Conservation (phyloP, 2,888 invertebrate genomes). For the Cistogaster globosa region DNA sequence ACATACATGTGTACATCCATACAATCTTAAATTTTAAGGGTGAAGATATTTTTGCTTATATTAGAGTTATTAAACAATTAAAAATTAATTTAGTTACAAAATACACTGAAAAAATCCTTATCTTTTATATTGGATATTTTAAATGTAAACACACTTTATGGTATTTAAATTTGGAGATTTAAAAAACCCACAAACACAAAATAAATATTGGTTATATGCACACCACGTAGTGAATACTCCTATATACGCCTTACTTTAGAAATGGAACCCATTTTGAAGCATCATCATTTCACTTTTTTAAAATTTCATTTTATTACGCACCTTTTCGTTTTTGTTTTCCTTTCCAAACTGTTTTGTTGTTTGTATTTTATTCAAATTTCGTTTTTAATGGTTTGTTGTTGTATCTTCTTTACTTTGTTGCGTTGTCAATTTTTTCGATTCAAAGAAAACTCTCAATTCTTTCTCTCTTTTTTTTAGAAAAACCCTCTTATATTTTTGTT, state of each 20-base stretch:
- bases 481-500: constrained; percentile 26
- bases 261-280: constrained; percentile 59
- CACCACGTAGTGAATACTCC: background rate
- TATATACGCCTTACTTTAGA: constrained; percentile 25
- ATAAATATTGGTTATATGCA: background rate
- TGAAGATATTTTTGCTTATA: too few species aligned
- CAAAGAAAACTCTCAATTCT: constrained; percentile 10
- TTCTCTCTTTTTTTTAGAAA: constrained; percentile 33
- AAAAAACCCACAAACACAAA: constrained; percentile 15
- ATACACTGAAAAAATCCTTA: background rate
- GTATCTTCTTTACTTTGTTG: constrained; percentile 62
- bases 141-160: background rate
- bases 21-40: too few species aligned
- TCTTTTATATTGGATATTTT: constrained; percentile 5
- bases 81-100: too few species aligned
- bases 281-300: constrained; percentile 53
- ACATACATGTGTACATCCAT: too few species aligned
- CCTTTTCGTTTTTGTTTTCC: constrained; percentile 70
- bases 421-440: constrained; percentile 69
- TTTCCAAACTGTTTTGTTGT: constrained; percentile 41
- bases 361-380: constrained; percentile 51
- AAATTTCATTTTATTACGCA: constrained; percentile 58
- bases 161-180: constrained; percentile 49
- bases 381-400: constrained; percentile 46
- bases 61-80: too few species aligned